Evolutionary conservation across 1,140 invertebrate genomes (phyloP).

Genomic region (Formica selysi): DNA sequence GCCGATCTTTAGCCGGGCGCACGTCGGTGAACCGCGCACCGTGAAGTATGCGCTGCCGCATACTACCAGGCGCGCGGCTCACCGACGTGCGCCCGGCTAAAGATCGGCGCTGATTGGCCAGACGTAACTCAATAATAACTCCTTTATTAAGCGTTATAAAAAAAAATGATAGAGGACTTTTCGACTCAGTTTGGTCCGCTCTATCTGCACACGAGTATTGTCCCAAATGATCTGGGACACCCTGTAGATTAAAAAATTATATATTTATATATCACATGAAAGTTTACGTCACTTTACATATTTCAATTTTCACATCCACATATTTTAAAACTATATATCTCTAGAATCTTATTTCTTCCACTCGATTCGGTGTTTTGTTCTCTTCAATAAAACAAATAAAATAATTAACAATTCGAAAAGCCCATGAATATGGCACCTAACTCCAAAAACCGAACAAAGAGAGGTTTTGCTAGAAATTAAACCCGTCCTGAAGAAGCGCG

Average conservation of each 20-base stretch:
- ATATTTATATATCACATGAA: not conserved
- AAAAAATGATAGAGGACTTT: too few species aligned
- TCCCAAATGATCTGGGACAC: too few species aligned
- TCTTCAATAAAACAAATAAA: not conserved
- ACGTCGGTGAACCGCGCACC: too few species aligned
- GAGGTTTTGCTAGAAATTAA: not conserved
- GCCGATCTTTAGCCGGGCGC: too few species aligned
- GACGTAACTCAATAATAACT: too few species aligned
- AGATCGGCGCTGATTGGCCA: too few species aligned
- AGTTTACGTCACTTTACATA: not conserved
- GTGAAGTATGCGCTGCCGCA: too few species aligned
- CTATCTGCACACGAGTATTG: too few species aligned
- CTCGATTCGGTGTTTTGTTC: not conserved
- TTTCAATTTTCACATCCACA: not conserved
- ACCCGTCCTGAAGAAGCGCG: slow-evolving; percentile 6
- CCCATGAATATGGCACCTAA: not conserved
- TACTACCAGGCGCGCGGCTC: too few species aligned
- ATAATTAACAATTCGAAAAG: not conserved
- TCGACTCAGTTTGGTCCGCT: too few species aligned
- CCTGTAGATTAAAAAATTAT: not conserved
- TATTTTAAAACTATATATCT: not conserved
- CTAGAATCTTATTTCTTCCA: not conserved
- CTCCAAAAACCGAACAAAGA: not conserved
- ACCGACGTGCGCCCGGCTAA: too few species aligned
- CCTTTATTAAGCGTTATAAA: too few species aligned